Percentiles rank a stretch among this genome's conserved stretches.
Conservation (phyloP, 1,140 invertebrate species). For the Diorhabda carinulata region DNA sequence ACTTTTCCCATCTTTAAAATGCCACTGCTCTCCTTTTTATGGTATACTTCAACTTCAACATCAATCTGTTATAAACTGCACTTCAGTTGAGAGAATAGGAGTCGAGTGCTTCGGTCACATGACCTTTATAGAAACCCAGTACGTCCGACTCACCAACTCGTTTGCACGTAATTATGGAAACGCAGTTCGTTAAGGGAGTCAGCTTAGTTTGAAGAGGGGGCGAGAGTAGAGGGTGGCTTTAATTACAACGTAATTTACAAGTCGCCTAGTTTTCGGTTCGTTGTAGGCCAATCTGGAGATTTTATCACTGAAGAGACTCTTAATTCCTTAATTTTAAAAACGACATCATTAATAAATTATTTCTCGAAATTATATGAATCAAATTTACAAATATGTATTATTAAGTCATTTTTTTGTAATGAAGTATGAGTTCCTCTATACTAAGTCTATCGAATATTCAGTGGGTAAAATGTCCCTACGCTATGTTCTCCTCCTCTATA, state of each 20-base stretch:
- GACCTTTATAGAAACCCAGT: conserved; percentile 14
- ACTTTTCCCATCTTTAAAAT: too few species aligned
- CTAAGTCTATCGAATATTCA: too few species aligned
- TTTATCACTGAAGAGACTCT: not conserved
- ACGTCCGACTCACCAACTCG: conserved; percentile 40
- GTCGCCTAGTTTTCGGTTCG: conserved; percentile 35
- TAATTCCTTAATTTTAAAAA: too few species aligned
- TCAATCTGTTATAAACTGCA: conserved; percentile 17
- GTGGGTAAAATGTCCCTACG: too few species aligned
- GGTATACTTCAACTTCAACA: not conserved
- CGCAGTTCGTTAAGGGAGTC: conserved; percentile 36
- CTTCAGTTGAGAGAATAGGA: conserved; percentile 23
- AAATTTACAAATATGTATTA: too few species aligned
- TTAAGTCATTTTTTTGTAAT: too few species aligned
- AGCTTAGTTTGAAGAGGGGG: conserved; percentile 11
- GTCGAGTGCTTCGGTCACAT: conserved; percentile 19
- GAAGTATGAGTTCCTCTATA: too few species aligned
- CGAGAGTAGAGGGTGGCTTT: conserved; percentile 26
- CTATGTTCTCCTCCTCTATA: too few species aligned
- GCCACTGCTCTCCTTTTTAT: too few species aligned
- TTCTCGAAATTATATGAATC: too few species aligned
- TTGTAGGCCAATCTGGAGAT: not conserved
- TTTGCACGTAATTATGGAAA: conserved; percentile 43
- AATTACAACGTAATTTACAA: conserved; percentile 40
- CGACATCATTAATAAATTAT: too few species aligned